Conservation (phyloP, 2,797 vertebrate genomes). For the Chaetophractus vellerosus region DNA sequence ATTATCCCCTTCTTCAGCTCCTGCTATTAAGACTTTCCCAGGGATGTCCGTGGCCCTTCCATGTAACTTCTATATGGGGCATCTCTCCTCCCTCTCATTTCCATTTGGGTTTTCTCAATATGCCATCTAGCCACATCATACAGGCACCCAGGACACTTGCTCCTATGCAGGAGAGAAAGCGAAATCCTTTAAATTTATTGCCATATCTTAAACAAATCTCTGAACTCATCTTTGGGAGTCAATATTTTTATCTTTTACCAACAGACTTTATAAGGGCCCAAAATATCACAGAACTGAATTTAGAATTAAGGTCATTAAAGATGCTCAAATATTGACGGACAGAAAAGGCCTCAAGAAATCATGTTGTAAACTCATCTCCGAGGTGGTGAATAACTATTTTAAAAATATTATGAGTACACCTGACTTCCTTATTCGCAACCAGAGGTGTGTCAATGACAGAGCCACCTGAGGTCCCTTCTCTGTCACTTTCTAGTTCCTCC, state of each 20-base stretch:
- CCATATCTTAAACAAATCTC: slow-evolving; percentile 23
- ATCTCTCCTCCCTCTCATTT: background rate
- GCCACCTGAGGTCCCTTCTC: background rate
- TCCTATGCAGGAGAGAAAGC: background rate
- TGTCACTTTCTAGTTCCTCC: background rate
- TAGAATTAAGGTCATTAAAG: slow-evolving; percentile 20
- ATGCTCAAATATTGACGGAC: background rate
- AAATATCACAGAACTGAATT: background rate
- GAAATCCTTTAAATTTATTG: background rate
- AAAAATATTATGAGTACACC: background rate
- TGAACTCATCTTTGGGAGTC: slow-evolving; percentile 16
- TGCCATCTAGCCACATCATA: background rate
- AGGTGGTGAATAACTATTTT: background rate
- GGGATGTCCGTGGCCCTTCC: background rate
- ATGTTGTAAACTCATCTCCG: background rate
- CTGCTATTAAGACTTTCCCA: background rate
- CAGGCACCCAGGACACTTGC: background rate
- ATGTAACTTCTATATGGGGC: background rate
- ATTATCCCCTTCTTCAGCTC: background rate
- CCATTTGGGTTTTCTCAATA: background rate
- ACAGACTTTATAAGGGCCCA: slow-evolving; percentile 24
- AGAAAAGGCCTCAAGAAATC: background rate
- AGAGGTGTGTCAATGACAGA: background rate
- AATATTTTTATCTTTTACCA: background rate
- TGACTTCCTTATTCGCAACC: background rate